Evolutionary conservation across 92 coral and sea anemone genomes (phyloP).

Genomic region (Nematostella vectensis): DNA sequence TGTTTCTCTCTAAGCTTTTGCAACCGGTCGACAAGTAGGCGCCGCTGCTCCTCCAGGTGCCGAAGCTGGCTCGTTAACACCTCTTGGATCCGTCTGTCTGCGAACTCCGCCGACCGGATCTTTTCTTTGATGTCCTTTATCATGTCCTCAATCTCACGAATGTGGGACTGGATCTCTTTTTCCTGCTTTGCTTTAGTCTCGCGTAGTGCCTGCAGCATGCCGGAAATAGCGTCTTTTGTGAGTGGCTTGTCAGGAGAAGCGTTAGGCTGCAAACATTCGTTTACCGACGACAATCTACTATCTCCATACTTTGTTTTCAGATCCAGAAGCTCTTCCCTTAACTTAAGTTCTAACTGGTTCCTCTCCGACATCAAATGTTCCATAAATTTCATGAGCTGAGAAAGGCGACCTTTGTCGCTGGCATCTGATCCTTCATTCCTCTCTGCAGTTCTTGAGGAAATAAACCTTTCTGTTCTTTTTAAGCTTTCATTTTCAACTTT

Average conservation of each 20-base stretch:
- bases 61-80: constrained; percentile 54
- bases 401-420: constrained; percentile 42
- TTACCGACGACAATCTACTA: constrained; percentile 26
- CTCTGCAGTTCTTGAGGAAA: constrained; percentile 2
- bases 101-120: constrained; percentile 66
- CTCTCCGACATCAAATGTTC: constrained; percentile 78
- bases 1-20: constrained; percentile 78
- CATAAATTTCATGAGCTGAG: constrained; percentile 70
- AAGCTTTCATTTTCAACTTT: constrained; percentile 58
- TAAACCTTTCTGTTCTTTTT: constrained; percentile 15
- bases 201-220: constrained; percentile 57
- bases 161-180: constrained; percentile 65
- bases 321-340: constrained; percentile 69
- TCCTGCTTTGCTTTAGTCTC: constrained; percentile 62
- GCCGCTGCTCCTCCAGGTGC: constrained; percentile 66
- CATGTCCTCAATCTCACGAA: constrained; percentile 67
- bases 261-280: constrained; percentile 27
- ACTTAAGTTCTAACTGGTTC: constrained; percentile 58
- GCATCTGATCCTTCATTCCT: constrained; percentile 24
- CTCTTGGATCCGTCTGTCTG: constrained; percentile 57
- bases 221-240: constrained; percentile 43
- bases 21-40: constrained; percentile 54
- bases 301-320: constrained; percentile 67
- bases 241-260: constrained; percentile 45
- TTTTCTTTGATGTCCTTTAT: constrained; percentile 61